Percentiles rank a stretch among this genome's conserved stretches.
Conservation (phyloP, 2,797 vertebrate species). For the Glossophaga mutica region DNA sequence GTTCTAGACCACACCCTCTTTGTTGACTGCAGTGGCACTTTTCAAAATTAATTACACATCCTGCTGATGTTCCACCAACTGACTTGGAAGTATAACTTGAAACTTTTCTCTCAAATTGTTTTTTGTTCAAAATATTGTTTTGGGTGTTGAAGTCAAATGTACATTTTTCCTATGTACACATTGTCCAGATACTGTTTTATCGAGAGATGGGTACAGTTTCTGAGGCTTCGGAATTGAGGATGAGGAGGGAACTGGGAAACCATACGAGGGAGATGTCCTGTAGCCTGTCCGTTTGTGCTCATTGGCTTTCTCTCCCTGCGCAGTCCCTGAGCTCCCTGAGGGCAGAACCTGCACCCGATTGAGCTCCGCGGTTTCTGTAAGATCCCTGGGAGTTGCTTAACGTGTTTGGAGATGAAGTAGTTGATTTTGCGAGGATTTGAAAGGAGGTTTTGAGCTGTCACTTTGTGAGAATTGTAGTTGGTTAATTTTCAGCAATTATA, state of each 20-base stretch:
- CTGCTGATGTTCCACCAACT: neutral
- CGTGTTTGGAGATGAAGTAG: neutral
- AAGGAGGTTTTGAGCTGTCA: neutral
- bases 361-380: neutral
- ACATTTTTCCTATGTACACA: neutral
- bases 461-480: neutral
- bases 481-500: neutral
- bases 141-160: neutral
- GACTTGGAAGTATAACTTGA: neutral
- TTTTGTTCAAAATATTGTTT: conserved; percentile 6
- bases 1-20: neutral
- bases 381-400: neutral
- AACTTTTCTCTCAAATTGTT: neutral
- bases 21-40: neutral
- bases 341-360: neutral
- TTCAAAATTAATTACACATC: neutral
- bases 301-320: neutral
- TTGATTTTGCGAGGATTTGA: neutral
- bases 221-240: neutral
- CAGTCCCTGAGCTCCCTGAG: neutral
- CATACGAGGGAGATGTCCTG: accelerated
- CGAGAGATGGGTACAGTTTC: neutral
- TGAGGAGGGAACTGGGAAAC: neutral
- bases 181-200: neutral
- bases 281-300: no score